Conservation (phyloP, 2,888 invertebrate species). For the Marronus borbonicus region DNA sequence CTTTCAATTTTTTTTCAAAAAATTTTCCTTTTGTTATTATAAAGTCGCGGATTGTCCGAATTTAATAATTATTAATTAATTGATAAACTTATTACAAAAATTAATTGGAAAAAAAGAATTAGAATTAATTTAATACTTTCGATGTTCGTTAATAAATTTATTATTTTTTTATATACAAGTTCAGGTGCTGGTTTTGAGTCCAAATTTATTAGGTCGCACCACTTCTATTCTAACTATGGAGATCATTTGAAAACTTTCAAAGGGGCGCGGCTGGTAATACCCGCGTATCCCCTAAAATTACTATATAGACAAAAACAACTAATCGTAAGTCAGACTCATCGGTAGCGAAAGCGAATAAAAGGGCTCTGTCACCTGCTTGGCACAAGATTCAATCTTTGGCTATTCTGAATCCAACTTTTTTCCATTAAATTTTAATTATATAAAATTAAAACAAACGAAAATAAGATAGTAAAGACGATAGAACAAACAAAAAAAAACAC, state of each 20-base stretch:
- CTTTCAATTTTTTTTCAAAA: neutral
- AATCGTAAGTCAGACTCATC: constrained; percentile 61
- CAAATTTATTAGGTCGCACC: constrained; percentile 62
- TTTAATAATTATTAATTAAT: no score
- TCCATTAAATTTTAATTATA: constrained; percentile 30
- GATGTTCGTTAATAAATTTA: neutral
- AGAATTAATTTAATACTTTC: constrained; percentile 1
- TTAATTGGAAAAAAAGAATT: neutral
- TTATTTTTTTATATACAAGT: constrained; percentile 59
- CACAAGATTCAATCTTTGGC: constrained; percentile 67
- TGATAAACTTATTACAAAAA: neutral
- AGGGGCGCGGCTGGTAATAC: constrained; percentile 59
- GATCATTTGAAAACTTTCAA: constrained; percentile 70
- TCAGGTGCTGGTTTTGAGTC: constrained; percentile 67
- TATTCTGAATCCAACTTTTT: constrained; percentile 68
- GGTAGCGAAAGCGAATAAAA: constrained; percentile 67
- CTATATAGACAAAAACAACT: constrained; percentile 57
- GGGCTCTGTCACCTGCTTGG: constrained; percentile 62
- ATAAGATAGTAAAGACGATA: constrained; percentile 47
- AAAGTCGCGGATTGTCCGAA: neutral
- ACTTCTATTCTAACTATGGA: constrained; percentile 69
- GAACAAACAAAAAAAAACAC: constrained; percentile 32
- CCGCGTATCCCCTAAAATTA: constrained; percentile 57
- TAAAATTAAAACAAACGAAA: constrained; percentile 22
- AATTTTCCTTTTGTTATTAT: neutral